Evolutionary conservation across 2,888 invertebrate species (phyloP).

Genomic region (Drosophila niveifrons): DNA sequence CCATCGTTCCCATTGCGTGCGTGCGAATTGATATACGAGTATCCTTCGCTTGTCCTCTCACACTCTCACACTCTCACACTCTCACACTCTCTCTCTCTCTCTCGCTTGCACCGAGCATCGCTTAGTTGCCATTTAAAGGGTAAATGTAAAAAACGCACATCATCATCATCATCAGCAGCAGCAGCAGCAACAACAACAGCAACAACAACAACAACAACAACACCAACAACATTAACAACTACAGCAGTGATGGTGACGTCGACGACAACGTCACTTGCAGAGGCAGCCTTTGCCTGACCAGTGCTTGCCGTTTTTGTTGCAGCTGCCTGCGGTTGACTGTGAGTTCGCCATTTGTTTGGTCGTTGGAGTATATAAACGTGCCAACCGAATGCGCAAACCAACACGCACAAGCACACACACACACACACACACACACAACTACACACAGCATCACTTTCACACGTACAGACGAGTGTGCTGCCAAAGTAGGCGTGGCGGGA

Average conservation of each 20-base stretch:
- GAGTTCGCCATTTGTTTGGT: constrained; percentile 59
- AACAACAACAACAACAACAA: not conserved
- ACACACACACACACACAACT: constrained; percentile 4
- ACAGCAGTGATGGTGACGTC: constrained; percentile 4
- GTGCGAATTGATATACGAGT: constrained; percentile 55
- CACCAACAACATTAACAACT: not conserved
- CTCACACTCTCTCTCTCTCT: not conserved
- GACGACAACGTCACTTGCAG: constrained; percentile 56
- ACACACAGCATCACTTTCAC: constrained; percentile 41
- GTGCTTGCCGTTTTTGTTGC: constrained; percentile 33
- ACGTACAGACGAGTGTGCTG: constrained; percentile 14
- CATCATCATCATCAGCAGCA: constrained; percentile 42
- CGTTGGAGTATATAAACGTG: constrained; percentile 73
- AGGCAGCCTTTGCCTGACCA: constrained; percentile 54
- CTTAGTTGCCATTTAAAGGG: constrained; percentile 52
- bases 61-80: too few relatives aligned
- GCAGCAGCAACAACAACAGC: constrained; percentile 5
- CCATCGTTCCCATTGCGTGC: constrained; percentile 42
- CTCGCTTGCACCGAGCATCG: not conserved
- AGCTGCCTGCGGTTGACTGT: constrained; percentile 52
- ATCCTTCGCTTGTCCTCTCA: not conserved
- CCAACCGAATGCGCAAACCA: constrained; percentile 49
- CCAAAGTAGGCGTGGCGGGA: not conserved
- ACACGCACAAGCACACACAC: constrained; percentile 34
- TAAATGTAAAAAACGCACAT: constrained; percentile 61